phyloP scores from a whole-genome alignment of 2,113 vertebrate genomes.

The Urocolius indicus region DNA sequence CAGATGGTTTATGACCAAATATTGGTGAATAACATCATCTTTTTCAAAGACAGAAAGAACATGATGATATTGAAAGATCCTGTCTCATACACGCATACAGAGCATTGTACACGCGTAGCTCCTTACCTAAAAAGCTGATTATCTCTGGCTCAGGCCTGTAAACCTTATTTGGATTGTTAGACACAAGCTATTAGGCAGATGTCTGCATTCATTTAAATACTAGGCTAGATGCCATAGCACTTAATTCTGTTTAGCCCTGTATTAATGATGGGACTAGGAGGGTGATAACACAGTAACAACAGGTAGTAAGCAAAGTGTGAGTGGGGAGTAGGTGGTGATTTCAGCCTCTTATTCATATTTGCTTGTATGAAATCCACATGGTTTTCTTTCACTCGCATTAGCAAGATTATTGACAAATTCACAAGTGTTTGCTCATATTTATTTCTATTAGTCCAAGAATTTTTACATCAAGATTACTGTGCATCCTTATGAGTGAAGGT shows the following conservation, averaged over 20 bases:
- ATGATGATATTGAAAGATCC: neutral
- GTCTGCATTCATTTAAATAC: neutral
- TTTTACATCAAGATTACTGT: neutral
- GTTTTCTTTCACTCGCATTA: neutral
- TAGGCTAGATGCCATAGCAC: neutral
- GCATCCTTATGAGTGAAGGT: neutral
- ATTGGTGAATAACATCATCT: neutral
- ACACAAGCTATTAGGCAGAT: neutral
- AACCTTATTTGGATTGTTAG: neutral
- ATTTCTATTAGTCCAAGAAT: neutral
- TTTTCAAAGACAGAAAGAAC: neutral
- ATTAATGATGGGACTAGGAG: neutral
- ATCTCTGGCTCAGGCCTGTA: neutral
- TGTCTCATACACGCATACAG: neutral
- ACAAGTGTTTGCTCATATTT: neutral
- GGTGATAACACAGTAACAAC: neutral
- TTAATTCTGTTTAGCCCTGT: neutral
- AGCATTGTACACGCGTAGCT: fast-evolving
- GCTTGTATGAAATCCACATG: neutral
- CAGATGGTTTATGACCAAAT: neutral
- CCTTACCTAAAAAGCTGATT: neutral
- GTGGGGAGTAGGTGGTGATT: neutral
- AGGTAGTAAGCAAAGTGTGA: neutral
- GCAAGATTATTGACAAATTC: neutral
- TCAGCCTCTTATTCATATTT: neutral